A percentile compares a stretch with the other conserved stretches of the same genome.
phyloP scores from a whole-genome alignment of 1,140 invertebrate species.

The Oscheius sp. region DNA sequence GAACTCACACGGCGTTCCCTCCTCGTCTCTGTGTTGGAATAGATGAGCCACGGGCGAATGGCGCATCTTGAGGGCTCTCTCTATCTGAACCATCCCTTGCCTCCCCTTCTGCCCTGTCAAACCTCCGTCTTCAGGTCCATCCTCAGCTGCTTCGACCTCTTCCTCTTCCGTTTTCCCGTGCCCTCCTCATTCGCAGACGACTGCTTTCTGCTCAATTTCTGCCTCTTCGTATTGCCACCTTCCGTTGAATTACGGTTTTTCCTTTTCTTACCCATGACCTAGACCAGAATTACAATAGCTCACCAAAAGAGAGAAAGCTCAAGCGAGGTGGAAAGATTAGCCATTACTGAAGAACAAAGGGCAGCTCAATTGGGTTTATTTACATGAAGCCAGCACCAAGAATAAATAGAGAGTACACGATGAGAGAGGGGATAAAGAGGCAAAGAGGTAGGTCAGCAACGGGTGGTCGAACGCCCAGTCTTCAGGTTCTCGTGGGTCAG shows the following conservation, averaged over 20 bases:
- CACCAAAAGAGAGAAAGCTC: no score
- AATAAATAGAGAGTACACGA: no score
- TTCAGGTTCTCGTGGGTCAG: constrained; percentile 71
- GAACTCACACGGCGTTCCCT: background rate
- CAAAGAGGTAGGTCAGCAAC: background rate
- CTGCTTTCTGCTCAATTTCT: background rate
- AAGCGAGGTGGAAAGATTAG: background rate
- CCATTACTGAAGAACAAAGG: background rate
- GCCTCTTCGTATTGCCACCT: no score
- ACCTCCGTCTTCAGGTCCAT: no score
- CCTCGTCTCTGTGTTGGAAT: background rate
- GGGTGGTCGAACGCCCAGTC: background rate
- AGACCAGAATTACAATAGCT: no score
- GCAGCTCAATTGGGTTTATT: background rate
- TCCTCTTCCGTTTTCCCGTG: background rate
- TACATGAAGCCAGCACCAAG: background rate
- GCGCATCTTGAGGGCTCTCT: background rate
- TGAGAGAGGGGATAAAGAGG: no score
- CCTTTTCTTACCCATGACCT: no score
- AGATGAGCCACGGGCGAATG: background rate
- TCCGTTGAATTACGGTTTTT: no score
- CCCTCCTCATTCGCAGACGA: background rate
- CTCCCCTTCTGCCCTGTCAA: no score
- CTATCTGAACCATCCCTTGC: no score
- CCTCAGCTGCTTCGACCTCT: background rate